These are phyloP conservation scores for Centroberyx gerrardi DNA, from an alignment of 2,797 vertebrate genomes.

Conservation along the genomic window DNA sequence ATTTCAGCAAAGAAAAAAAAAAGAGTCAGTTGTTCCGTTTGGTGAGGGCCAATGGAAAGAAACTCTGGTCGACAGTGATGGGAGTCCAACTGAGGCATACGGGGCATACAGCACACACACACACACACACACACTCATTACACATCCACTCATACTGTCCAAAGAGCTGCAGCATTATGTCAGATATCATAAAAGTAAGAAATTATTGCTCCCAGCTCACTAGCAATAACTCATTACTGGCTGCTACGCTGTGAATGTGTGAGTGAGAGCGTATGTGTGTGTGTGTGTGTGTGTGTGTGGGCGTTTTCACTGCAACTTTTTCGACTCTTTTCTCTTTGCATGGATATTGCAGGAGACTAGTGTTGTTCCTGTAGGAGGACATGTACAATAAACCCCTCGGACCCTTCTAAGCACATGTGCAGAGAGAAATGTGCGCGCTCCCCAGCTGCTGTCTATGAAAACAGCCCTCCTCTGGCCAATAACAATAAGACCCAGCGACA, in stretches of 20 bases:
- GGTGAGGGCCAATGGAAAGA: constrained; percentile 80
- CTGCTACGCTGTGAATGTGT: background rate
- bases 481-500: constrained; percentile 40
- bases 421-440: background rate
- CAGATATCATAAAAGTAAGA: constrained; percentile 49
- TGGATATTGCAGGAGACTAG: background rate
- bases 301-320: background rate
- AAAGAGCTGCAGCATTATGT: constrained; percentile 51
- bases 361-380: background rate
- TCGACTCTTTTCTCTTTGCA: background rate
- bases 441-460: constrained; percentile 69
- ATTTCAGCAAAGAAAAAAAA: constrained; percentile 62
- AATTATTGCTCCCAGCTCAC: constrained; percentile 55
- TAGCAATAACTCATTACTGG: constrained; percentile 44
- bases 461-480: constrained; percentile 46
- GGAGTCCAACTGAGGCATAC: constrained; percentile 73
- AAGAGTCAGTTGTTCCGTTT: constrained; percentile 83
- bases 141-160: constrained; percentile 42
- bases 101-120: constrained; percentile 60
- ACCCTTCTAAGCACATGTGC: constrained; percentile 26
- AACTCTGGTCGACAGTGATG: constrained; percentile 72
- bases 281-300: background rate
- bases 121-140: constrained; percentile 43
- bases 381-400: constrained; percentile 31
- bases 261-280: background rate